Base-by-base conservation (phyloP, 2,113 vertebrate genomes). In the Atlantisia rogersi region DNA sequence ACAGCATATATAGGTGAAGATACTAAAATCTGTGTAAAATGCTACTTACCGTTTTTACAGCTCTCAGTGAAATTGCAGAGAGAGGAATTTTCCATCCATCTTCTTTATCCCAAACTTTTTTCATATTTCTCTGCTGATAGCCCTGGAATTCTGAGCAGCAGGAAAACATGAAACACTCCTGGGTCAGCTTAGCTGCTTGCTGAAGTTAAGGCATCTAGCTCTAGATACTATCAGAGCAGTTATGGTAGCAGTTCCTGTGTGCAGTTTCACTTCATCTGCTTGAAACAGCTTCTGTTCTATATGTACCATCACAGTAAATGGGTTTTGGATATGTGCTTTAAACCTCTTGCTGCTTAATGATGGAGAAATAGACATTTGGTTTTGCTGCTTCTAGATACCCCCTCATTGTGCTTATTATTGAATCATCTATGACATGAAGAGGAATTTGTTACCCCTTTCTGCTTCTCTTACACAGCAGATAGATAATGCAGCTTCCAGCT, bases 401-500 rank as follows among this genome's bases (percentile, higher is more conserved):
- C 48, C 24, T 76, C 1, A 0, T 46, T 39, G 25, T 85, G 48
- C 9, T 86, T 90, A 37, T 22, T 88, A n/a, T 44, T 95, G 13
- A 79, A 40, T 65, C 26, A 52, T 17, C 16, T 84, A 5, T 79
- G 46, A 80, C 18, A 29, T 18, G 35, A 69, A 78, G 92, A 69
- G 8, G 28, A 59, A 35, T 65, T 85, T 92, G 4, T 85, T 75
- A 32, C 15, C 32, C 8, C 22, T 87, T 29, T 62, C 19, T 89
- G 19, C 40, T 56, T 90, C 35, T 76, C 19, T 55, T 65, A 44
- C 79, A 42, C 74, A 96, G 96, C 96, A 98, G 94, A 67, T 91
- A 21, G 98, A 98, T 78, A 97, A 83, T 82, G 58, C 89, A 60
- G 56, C 88, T 73, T 80, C 98, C 44, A 84, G 96, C 71, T 91